Evolutionary conservation across 2,797 vertebrate genomes (phyloP), one percentile per base, ranked within the genome.

Genomic region (Anomalospiza imberbis): DNA sequence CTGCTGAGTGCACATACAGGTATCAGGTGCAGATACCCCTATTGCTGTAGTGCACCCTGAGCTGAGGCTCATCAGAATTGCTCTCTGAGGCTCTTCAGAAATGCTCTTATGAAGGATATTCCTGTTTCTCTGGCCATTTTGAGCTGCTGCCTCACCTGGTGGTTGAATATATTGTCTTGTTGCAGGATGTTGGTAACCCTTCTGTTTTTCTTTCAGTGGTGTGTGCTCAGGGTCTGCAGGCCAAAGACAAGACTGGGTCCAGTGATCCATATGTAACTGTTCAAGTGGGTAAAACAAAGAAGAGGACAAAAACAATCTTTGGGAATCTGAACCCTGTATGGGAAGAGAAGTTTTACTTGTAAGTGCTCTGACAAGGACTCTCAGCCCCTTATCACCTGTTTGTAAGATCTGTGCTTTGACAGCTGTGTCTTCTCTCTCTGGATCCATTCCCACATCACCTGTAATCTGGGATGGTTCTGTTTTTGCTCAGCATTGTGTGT

Each of bases 311-410:
- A 97, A 99, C 99, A 0, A 99, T 99, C 95, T 99, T 99, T 96
- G 99, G 99, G 61, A 99, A 99, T 95, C 98, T 99, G 91, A 99
- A 99, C 97, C 99, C 99, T 31, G 98, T 99, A 68, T 99, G 99
- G 99, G 99, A 99, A 85, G 99, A 99, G 95, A 99, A 99, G 94
- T 99, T 98, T 94, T 98, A 99, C 96, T 99, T 99, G 99, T 99
- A 98, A 99, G 99, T 99, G 36, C 38, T 80, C 8, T 47, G 22
- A 38, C 10, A 57, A 54, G 14, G 26, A 40, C 42, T 88, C 6
- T 60, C 9, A 61, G 22, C 9, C 16, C 8, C 20, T 4, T 55
- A 71, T 51, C 55, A 29, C 9, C 18, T 36, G 2, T 78, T 73
- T 13, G 24, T 73, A 22, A 1, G 1, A 50, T 51, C 32, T 62